A percentile compares a stretch with the other conserved stretches of the same genome.
Conservation (phyloP, 37 sponge, comb jelly and placozoan genomes). For the Axinella damicornis region DNA sequence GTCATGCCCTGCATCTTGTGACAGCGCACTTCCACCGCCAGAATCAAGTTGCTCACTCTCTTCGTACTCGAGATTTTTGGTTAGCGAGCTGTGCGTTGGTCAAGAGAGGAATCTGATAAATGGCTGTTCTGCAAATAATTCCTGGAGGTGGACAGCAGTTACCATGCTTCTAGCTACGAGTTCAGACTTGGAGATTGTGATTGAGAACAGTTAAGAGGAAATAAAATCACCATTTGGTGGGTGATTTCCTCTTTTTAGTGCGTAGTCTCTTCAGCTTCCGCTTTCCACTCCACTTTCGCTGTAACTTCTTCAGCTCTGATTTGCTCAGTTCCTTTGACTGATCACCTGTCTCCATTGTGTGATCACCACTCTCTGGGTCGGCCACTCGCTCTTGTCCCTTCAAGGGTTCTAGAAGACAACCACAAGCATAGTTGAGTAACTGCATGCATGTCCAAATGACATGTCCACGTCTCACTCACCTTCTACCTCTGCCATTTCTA, state of each 20-base stretch:
- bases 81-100: no score
- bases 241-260: constrained; percentile 7
- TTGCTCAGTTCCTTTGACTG: constrained; percentile 11
- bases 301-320: constrained; percentile 39
- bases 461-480: not conserved
- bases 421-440: not conserved
- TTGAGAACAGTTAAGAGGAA: no score
- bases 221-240: constrained; percentile 18
- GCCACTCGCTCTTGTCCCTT: not conserved
- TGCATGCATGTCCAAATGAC: not conserved
- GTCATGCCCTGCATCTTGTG: no score
- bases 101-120: no score
- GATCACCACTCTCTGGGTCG: not conserved
- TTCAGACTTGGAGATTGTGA: no score
- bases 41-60: no score
- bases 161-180: no score
- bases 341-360: constrained; percentile 32
- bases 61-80: no score
- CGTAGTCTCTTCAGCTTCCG: not conserved
- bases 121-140: no score
- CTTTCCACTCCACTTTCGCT: not conserved
- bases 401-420: not conserved
- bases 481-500: constrained; percentile 15
- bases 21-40: no score
- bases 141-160: no score